Evolutionary conservation across 1,140 invertebrate genomes (phyloP), one percentile per base, ranked within the genome.

Genomic region (Leucophenga varia): DNA sequence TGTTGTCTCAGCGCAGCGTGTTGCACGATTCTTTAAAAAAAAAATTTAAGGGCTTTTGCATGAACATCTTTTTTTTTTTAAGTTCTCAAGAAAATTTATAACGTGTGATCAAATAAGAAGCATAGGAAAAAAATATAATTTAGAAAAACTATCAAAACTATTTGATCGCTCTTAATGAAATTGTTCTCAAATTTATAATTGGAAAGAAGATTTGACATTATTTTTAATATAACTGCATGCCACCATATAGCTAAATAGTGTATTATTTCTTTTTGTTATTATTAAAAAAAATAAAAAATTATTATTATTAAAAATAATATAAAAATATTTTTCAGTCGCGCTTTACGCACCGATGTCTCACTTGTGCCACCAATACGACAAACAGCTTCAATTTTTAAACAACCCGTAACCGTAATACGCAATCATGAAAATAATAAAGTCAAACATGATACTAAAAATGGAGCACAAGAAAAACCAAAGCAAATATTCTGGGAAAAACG

Each of bases 401-500:
- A 98, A 72, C 95, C 96, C 13, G 96, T 99, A 0, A 98, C 95
- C 4, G 89, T 98, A 14, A 86, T 93, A 52, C 93, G 91, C 77
- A 93, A 86, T 52, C 87, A 92, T 77, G 89, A 92, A 58, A 51
- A 55, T 12, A 87, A 86, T 52, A 91, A 90, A 80, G 88, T 93
- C 1, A 95, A 93, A 75, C 81, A 84, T 22, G 93, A 96, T 64
- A 47, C 59, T 34, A 81, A 92, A 39, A 95, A 96, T 75, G 91
- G 90, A 9, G 83, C 79, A 38, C 90, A 93, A 76, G 93, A 97
- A 55, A 97, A 95, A 77, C 92, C 93, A 1, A 95, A 93, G 78
- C 95, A 97, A 79, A 73, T 98, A 30, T 98, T 98, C 74, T 99
- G 96, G 96, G 94, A 98, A 71, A 98, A 98, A 76, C 78, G 95